phyloP scores from a whole-genome alignment of 37 sponge, comb jelly and placozoan genomes.

The Amphimedon queenslandica region DNA sequence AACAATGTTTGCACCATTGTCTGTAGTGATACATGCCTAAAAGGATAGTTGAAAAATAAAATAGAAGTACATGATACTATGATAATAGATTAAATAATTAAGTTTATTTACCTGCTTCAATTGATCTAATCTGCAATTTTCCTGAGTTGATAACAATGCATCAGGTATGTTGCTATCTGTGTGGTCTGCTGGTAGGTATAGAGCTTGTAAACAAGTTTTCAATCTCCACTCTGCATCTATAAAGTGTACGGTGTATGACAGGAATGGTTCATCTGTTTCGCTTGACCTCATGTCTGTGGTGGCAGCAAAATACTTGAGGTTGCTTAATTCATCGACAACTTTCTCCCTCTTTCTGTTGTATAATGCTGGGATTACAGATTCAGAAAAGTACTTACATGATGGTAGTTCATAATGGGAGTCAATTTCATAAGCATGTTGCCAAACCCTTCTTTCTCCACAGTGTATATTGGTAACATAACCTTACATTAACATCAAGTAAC shows the following conservation, averaged over 20 bases:
- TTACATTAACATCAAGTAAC: neutral
- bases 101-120: constrained; percentile 7
- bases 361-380: neutral
- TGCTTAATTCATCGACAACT: constrained; percentile 3
- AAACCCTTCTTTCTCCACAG: constrained; percentile 8
- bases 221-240: constrained; percentile 17
- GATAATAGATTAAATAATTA: neutral
- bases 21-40: constrained; percentile 29
- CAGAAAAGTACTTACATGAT: neutral
- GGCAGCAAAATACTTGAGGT: constrained; percentile 16
- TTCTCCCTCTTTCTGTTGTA: neutral
- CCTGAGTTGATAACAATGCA: constrained; percentile 2
- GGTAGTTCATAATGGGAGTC: constrained; percentile 12
- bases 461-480: constrained; percentile 7
- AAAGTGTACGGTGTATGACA: constrained; percentile 36
- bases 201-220: constrained; percentile 14
- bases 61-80: neutral
- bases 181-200: constrained; percentile 31
- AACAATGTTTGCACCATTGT: constrained; percentile 30
- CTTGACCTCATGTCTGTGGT: constrained; percentile 48
- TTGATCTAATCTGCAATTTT: constrained; percentile 14
- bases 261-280: constrained; percentile 14
- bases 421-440: neutral
- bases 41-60: neutral
- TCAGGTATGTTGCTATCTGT: constrained; percentile 30